Conservation (phyloP, 1,140 invertebrate genomes). For the Bombus sylvicola region DNA sequence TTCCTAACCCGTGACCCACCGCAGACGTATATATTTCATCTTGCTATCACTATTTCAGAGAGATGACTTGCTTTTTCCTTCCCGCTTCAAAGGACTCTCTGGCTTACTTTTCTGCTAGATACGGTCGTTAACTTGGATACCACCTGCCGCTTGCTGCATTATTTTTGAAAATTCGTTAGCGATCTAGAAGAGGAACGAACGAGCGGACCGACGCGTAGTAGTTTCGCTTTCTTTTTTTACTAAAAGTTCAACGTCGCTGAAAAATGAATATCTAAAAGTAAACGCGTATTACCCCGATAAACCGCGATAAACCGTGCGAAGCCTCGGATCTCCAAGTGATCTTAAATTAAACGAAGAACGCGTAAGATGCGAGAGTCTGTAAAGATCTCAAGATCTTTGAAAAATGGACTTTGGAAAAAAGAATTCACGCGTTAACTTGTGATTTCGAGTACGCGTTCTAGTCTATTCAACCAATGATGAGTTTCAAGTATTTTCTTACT, state of each 20-base stretch:
- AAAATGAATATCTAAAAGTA: not conserved
- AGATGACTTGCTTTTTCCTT: slow-evolving; percentile 25
- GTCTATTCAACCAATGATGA: not conserved
- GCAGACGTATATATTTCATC: slow-evolving; percentile 30
- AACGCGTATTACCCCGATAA: not conserved
- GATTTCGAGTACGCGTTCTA: not conserved
- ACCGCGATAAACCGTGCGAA: not conserved
- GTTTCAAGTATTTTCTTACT: not conserved
- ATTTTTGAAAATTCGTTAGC: slow-evolving; percentile 14
- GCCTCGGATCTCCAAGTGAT: not conserved
- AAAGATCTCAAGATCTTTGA: not conserved
- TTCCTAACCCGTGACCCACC: slow-evolving; percentile 24
- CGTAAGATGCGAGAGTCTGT: not conserved
- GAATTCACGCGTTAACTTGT: not conserved
- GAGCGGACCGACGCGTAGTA: not conserved
- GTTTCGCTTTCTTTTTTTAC: not conserved
- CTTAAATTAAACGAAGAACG: not conserved
- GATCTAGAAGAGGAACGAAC: not conserved
- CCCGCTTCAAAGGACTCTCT: slow-evolving; percentile 13
- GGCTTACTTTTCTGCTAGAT: not conserved
- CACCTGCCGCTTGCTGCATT: not conserved
- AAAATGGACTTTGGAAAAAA: not conserved
- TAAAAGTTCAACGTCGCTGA: not conserved
- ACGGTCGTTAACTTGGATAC: slow-evolving; percentile 7
- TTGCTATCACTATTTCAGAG: slow-evolving; percentile 28